Conservation (phyloP, 2,888 invertebrate species). For the Ptilodon capucinus region DNA sequence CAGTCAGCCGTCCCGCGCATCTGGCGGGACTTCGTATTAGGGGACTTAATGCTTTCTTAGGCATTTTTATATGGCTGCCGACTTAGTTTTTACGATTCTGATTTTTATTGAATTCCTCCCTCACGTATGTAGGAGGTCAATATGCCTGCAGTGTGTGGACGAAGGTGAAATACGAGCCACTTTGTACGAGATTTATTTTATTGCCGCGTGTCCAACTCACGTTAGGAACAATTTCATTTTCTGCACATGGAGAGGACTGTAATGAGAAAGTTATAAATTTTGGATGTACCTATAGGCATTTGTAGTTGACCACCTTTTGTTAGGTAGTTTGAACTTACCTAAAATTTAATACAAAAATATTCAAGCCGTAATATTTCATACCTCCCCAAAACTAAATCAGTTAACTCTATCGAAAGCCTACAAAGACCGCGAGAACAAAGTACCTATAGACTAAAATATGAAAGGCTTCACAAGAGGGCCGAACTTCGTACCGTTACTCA, state of each 20-base stretch:
- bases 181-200: conserved; percentile 74
- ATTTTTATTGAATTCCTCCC: conserved; percentile 78
- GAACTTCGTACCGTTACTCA: conserved; percentile 42
- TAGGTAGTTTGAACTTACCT: too few relatives aligned
- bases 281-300: not conserved
- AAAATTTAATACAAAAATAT: not conserved
- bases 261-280: not conserved
- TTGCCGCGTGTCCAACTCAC: conserved; percentile 59
- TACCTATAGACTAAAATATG: conserved; percentile 34
- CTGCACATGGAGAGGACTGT: conserved; percentile 28
- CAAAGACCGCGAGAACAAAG: conserved; percentile 27
- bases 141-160: conserved; percentile 63
- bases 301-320: not conserved
- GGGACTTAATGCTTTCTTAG: conserved; percentile 80
- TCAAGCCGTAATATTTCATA: not conserved
- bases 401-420: conserved; percentile 30
- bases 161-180: conserved; percentile 78
- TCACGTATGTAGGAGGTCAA: conserved; percentile 53
- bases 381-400: conserved; percentile 12
- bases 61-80: conserved; percentile 78
- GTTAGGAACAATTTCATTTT: conserved; percentile 55
- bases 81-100: conserved; percentile 80
- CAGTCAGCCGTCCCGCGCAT: conserved; percentile 79
- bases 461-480: conserved; percentile 50
- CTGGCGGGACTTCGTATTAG: conserved; percentile 81